These are phyloP conservation scores for Abscondita cerata DNA, from an alignment of 2,888 invertebrate species.

Conservation along the genomic window DNA sequence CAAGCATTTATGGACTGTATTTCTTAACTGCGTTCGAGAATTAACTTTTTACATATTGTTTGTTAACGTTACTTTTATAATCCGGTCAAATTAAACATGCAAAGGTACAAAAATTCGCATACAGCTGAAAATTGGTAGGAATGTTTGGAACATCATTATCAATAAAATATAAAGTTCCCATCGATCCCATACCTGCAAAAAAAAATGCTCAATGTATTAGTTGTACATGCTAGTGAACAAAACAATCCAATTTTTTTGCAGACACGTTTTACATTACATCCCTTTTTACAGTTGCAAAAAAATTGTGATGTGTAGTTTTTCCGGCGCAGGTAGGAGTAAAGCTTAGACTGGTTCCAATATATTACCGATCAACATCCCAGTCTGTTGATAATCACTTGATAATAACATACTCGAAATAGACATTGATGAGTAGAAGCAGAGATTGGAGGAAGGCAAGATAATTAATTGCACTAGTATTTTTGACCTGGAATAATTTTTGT, in stretches of 20 bases:
- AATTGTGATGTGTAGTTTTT: constrained; percentile 43
- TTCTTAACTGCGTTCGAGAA: too few relatives aligned
- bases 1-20: too few relatives aligned
- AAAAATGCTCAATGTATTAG: too few relatives aligned
- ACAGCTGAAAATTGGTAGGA: too few relatives aligned
- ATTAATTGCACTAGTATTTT: constrained; percentile 38
- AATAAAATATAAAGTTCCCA: too few relatives aligned
- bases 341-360: constrained; percentile 29
- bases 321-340: constrained; percentile 32
- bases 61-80: too few relatives aligned
- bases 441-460: constrained; percentile 40
- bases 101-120: too few relatives aligned
- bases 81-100: too few relatives aligned
- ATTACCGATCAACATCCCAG: constrained; percentile 42
- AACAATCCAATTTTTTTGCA: constrained; percentile 42
- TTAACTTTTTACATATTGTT: too few relatives aligned
- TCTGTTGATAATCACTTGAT: constrained; percentile 38
- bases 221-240: constrained; percentile 43
- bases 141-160: too few relatives aligned
- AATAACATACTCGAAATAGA: constrained; percentile 42
- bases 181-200: too few relatives aligned
- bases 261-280: constrained; percentile 42
- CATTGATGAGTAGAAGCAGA: constrained; percentile 43
- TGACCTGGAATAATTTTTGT: too few relatives aligned
- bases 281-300: constrained; percentile 42